Evolutionary conservation across 1,140 invertebrate genomes (phyloP), one percentile per base, ranked within the genome.

Genomic region (Arion vulgaris): DNA sequence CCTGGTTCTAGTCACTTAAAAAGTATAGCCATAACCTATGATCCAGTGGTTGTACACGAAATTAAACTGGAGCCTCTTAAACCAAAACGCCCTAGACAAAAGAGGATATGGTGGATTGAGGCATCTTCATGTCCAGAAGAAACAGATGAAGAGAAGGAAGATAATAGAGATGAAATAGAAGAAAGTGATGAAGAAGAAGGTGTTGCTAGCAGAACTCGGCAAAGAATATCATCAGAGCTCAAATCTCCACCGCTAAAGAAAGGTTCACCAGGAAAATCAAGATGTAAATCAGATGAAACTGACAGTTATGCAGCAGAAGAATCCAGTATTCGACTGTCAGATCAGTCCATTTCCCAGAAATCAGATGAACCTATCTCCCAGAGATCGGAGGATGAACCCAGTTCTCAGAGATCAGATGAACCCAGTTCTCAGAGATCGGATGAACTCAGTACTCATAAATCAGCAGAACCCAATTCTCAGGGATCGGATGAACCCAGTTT

Each of bases 61-160:
- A 49, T 81, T 9, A 74, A n/a, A n/a, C 39, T 81, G 19, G 62
- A 49, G 5, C 36, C 69, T 49, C 15, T 39, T 4, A 69, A 51
- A 36, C 71, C 49, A 0, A 81, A 81, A 69, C 57, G 71, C 7
- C 69, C 41, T 15, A 32, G 80, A n/a, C 68, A 53, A 36, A 73
- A 74, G 80, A 72, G 80, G 32, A 57, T 81, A 13, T 81, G 80
- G 80, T 81, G 80, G 80, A 71, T 81, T 32, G 80, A 81, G 28
- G 69, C 41, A 23, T 39, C 36, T 15, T 38, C 71, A 51, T 34
- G 41, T 23, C 2, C 36, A 32, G 68, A 1, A 32, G 32, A 34
- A 1, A 36, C 13, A 23, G 69, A 26, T 45, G 71, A 81, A 39
- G 80, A 73, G 26, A 26, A 53, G 5, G 80, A 74, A 17, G 71